Base-by-base conservation (phyloP, 2,797 vertebrate genomes). In the Typhlichthys eigenmanni region DNA sequence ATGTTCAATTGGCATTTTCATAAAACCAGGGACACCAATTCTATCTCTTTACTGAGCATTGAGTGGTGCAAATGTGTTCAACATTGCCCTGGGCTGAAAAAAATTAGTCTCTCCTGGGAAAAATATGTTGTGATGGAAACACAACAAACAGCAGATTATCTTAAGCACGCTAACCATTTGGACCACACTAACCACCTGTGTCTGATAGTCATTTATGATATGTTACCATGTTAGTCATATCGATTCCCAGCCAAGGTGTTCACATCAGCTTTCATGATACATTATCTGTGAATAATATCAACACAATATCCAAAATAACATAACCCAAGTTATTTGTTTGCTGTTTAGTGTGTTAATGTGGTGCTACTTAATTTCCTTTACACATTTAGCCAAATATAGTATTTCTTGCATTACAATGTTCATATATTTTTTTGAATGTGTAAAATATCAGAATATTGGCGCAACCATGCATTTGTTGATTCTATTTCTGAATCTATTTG, bases 41-140 rank as follows among this genome's bases (percentile, higher is more conserved):
- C 66, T 88, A 91, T 92, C 89, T 89, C 53, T 85, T 70, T 92
- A 90, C 92, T 91, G 86, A 89, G 84, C 74, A 75, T 76, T 76
- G 72, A 81, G 70, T 79, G 76, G 74, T 90, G 82, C 61, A 47
- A 84, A 70, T 77, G 71, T 68, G 71, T 83, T 88, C 88, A 86
- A 89, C 86, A 84, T 86, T 52, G 72, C 89, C 83, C 69, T 34
- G 0, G 83, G 89, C 85, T 24, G 62, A 3, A 12, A 74, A 82
- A 80, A 81, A 56, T 63, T 69, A 69, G 78, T 66, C 77, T 85
- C 68, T 7, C 66, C 53, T 78, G 75, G 74, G 70, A 80, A 55
- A 80, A 87, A 83, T 69, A 66, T 80, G 56, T 32, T 38, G 34
- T 38, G 56, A 68, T 62, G 71, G 71, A 62, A 89, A 75, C 80